Conservation (phyloP, 2,797 vertebrate species). For the Acridotheres tristis region DNA sequence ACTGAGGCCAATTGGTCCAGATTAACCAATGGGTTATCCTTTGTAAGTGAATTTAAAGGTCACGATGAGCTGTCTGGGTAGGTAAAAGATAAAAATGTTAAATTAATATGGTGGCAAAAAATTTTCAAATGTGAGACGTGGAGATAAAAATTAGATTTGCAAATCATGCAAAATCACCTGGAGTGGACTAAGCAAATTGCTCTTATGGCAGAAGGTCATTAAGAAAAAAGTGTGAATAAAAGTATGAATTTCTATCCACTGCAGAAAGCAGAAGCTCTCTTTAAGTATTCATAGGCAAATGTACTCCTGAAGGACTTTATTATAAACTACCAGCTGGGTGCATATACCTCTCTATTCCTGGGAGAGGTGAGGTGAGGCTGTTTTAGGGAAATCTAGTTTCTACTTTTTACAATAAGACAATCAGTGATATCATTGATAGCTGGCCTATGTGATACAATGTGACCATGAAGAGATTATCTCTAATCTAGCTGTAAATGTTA, state of each 20-base stretch:
- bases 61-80: conserved; percentile 66
- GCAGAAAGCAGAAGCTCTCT: conserved; percentile 13
- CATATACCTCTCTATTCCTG: neutral
- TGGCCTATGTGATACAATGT: neutral
- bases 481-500: neutral
- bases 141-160: conserved; percentile 76
- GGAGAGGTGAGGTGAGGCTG: neutral
- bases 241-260: conserved; percentile 28
- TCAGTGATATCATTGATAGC: neutral
- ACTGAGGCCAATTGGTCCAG: conserved; percentile 80
- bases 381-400: neutral
- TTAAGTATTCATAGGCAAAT: conserved; percentile 34
- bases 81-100: conserved; percentile 76
- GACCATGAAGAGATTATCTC: neutral
- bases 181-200: conserved; percentile 70
- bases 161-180: conserved; percentile 73
- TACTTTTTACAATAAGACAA: neutral
- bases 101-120: conserved; percentile 71
- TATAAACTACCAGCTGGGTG: conserved; percentile 10
- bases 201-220: conserved; percentile 65
- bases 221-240: conserved; percentile 62
- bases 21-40: conserved; percentile 80
- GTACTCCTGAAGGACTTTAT: conserved; percentile 41
- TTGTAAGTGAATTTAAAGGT: conserved; percentile 81
- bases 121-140: conserved; percentile 67